These are phyloP conservation scores for honey bee (Apis mellifera) DNA, from an alignment of 1,140 invertebrate genomes.

Conservation along the genomic window Amel_HAv3.1 CM009942.2:10049501-10050000, in stretches of 20 bases:
- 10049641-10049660: not conserved
- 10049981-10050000: not conserved
- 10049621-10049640: not conserved
- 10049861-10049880: conserved; percentile 47
- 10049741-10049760: conserved; percentile 42
- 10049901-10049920: conserved; percentile 62
- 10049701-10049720: conserved; percentile 12
- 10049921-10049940: not conserved
- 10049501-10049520: too few relatives aligned
- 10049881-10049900: conserved; percentile 50
- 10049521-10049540: too few relatives aligned
- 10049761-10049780: conserved; percentile 53
- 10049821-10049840: conserved; percentile 63
- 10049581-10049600: too few relatives aligned
- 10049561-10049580: too few relatives aligned
- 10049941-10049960: not conserved
- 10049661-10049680: conserved; percentile 21
- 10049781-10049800: conserved; percentile 54
- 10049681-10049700: conserved; percentile 9
- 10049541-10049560: too few relatives aligned
- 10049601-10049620: not conserved
- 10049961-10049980: not conserved
- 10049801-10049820: conserved; percentile 65
- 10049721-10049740: conserved; percentile 52
- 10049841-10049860: conserved; percentile 42